phyloP scores from a whole-genome alignment of 2,113 vertebrate species.

The Tachuris rubrigastra region DNA sequence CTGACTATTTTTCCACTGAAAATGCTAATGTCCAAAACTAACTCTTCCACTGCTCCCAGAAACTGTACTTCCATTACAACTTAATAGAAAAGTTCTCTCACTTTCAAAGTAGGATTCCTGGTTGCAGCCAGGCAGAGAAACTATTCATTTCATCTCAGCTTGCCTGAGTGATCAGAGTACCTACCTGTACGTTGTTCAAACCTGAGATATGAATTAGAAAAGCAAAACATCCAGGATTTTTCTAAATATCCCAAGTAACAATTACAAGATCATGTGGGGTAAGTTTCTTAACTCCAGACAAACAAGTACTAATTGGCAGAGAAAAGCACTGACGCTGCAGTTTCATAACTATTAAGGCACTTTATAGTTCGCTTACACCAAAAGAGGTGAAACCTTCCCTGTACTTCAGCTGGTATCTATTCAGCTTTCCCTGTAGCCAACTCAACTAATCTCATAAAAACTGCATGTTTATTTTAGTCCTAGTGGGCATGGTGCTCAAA shows the following conservation, averaged over 20 bases:
- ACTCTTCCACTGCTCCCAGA: background rate
- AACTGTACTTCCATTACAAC: background rate
- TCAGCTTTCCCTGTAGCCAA: background rate
- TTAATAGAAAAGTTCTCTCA: background rate
- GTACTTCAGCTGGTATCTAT: background rate
- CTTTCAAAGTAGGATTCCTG: background rate
- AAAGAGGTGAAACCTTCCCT: background rate
- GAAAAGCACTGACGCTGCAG: background rate
- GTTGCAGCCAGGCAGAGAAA: background rate
- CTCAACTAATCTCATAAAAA: background rate
- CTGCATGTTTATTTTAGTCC: background rate
- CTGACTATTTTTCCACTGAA: background rate
- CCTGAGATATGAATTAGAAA: background rate
- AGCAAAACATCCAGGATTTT: background rate
- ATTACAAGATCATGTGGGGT: background rate
- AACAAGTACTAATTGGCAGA: background rate
- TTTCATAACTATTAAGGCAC: background rate
- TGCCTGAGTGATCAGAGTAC: background rate
- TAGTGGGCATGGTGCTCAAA: no score
- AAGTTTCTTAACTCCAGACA: background rate
- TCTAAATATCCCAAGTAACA: background rate
- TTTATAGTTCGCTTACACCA: background rate
- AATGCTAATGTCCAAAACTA: background rate
- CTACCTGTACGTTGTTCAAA: background rate
- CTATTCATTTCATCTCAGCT: accelerated